A percentile compares a stretch with the other conserved stretches of the same genome.
phyloP scores from a whole-genome alignment of 2,888 invertebrate genomes.

The Brachypterus glaber region DNA sequence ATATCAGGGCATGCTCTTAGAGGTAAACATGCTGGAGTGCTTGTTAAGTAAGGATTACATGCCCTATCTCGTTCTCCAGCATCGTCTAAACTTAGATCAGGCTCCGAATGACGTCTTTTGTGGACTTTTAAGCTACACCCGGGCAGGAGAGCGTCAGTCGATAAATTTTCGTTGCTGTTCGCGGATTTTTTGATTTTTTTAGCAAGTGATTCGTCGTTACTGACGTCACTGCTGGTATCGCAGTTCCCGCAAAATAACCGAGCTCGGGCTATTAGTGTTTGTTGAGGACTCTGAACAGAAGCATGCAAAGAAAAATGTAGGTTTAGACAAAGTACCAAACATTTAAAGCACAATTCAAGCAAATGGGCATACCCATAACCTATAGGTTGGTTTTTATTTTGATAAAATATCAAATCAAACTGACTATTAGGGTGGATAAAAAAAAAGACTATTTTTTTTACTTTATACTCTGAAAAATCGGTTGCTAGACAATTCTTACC shows the following conservation, averaged over 20 bases:
- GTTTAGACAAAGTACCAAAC: no score
- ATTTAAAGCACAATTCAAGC: no score
- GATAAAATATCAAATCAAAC: no score
- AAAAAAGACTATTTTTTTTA: no score
- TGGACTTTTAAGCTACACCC: conserved; percentile 7
- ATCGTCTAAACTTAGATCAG: conserved; percentile 28
- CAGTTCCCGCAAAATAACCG: conserved; percentile 38
- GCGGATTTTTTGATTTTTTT: conserved; percentile 22
- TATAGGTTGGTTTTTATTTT: no score
- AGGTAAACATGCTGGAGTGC: conserved; percentile 38
- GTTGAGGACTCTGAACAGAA: conserved; percentile 21
- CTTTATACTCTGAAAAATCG: no score
- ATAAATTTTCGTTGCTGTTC: conserved; percentile 7
- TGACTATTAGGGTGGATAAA: no score
- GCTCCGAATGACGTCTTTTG: conserved; percentile 29
- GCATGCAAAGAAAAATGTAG: conserved; percentile 17
- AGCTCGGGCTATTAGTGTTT: conserved; percentile 28
- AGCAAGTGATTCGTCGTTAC: conserved; percentile 26
- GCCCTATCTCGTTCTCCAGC: conserved; percentile 13
- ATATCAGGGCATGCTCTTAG: conserved; percentile 24
- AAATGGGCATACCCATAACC: no score
- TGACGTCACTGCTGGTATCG: conserved; percentile 31
- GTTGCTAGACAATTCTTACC: no score
- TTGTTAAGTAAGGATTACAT: conserved; percentile 32
- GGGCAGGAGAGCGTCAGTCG: background rate